Evolutionary conservation across 2,888 invertebrate genomes (phyloP), one percentile per base, ranked within the genome.

Genomic region (Hyalella azteca): DNA sequence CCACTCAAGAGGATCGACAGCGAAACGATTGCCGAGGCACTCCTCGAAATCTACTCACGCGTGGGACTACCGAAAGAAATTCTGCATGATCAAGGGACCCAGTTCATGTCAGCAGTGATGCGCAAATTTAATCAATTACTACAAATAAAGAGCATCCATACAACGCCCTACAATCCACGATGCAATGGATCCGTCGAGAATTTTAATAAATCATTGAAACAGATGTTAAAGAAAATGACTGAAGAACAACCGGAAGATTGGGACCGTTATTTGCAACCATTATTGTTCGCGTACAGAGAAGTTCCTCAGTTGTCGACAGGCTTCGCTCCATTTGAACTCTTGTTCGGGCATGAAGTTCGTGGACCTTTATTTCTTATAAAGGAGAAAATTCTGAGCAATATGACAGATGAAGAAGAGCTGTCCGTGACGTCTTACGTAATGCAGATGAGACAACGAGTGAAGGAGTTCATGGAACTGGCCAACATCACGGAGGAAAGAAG

Each of bases 91-190:
- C 39, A 22, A 15, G 73, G 39, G 22, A 73, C 73, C 15, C 36
- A 73, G 11, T 73, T 73, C 7, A 73, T 41, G 40, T 39, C 73
- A 22, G n/a, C 7, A 7, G 41, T 73, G 15, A 73, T 73, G 73
- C 5, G 7, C 1, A 39, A 73, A 41, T 73, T 73, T 32, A 39
- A 41, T 41, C 11, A 1, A 5, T 73, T 73, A n/a, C n/a, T 73
- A 13, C 26, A 39, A 39, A 73, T 73, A 15, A 39, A 41, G 40
- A 19, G 73, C 13, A 73, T 73, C 19, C 36, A 41, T 22, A 73
- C 73, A 5, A 73, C 11, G 5, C 73, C 73, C 0, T 73, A 4
- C n/a, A 39, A 73, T 32, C 22, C 66, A 19, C 66, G 19, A 5
- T 66, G 66, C 26, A 22, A 66, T 66, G 66, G 66, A 29, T 5